Evolutionary conservation across 2,888 invertebrate genomes (phyloP).

Genomic region (Sinhomidia bicolor): DNA sequence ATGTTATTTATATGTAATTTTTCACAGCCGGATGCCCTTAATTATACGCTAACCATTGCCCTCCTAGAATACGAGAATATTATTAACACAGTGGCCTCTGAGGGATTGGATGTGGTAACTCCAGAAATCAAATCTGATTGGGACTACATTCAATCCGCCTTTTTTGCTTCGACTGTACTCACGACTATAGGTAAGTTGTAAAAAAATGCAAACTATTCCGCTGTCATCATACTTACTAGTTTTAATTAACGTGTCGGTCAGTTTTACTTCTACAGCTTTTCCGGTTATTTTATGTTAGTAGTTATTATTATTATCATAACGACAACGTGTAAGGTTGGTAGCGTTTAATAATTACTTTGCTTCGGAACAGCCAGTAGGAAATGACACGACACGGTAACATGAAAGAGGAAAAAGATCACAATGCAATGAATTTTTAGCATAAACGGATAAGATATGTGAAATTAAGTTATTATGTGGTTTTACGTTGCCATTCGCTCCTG

Average conservation of each 20-base stretch:
- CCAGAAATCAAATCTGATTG: conserved; percentile 83
- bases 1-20: not conserved
- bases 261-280: not conserved
- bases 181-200: conserved; percentile 90
- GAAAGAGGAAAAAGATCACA: not conserved
- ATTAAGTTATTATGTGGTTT: conserved; percentile 20
- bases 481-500: not conserved
- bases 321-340: not conserved
- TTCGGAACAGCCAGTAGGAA: not conserved
- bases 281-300: conserved; percentile 6
- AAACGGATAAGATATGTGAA: not conserved
- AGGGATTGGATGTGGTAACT: conserved; percentile 84
- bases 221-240: not conserved
- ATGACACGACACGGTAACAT: not conserved
- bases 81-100: conserved; percentile 88
- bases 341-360: not conserved
- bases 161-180: conserved; percentile 94
- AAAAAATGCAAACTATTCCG: not conserved
- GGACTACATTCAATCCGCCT: conserved; percentile 92
- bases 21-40: conserved; percentile 71
- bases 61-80: conserved; percentile 82
- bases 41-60: conserved; percentile 80
- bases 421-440: not conserved
- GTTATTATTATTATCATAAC: not conserved
- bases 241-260: conserved; percentile 1